A percentile compares a stretch with the other conserved stretches of the same genome.
Conservation (phyloP, 2,797 vertebrate genomes). For the Heliangelus exortis region DNA sequence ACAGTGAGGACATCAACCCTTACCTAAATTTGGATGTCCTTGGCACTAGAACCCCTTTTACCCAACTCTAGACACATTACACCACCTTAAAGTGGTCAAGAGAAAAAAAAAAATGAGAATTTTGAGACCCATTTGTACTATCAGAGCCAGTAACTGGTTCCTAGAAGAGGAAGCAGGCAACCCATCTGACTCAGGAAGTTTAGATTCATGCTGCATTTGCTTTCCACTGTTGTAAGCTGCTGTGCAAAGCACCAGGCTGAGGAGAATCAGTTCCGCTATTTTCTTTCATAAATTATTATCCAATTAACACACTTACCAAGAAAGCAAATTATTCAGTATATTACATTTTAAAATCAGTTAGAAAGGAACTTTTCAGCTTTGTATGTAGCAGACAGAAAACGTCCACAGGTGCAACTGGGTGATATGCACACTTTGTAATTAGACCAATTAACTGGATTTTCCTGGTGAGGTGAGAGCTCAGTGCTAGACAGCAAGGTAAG, state of each 20-base stretch:
- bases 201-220: not conserved
- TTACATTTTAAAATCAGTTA: not conserved
- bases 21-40: too few species aligned
- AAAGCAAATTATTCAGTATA: slow-evolving; percentile 18
- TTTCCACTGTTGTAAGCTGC: not conserved
- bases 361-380: not conserved
- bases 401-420: not conserved
- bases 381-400: not conserved
- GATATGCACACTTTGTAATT: not conserved
- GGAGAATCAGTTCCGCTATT: slow-evolving; percentile 47
- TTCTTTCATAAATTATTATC: slow-evolving; percentile 72
- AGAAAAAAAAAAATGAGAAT: not conserved
- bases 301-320: slow-evolving; percentile 56
- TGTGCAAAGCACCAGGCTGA: slow-evolving; percentile 18
- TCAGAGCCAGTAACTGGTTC: not conserved
- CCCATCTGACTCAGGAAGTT: not conserved
- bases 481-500: not conserved
- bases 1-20: not conserved
- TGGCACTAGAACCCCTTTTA: not conserved
- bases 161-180: not conserved
- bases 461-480: not conserved
- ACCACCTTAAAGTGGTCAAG: not conserved
- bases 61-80: not conserved
- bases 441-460: not conserved
- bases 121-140: not conserved